These are phyloP conservation scores for Dicrurus megarhynchus DNA, from an alignment of 2,113 vertebrate species.

Conservation along the genomic window DNA sequence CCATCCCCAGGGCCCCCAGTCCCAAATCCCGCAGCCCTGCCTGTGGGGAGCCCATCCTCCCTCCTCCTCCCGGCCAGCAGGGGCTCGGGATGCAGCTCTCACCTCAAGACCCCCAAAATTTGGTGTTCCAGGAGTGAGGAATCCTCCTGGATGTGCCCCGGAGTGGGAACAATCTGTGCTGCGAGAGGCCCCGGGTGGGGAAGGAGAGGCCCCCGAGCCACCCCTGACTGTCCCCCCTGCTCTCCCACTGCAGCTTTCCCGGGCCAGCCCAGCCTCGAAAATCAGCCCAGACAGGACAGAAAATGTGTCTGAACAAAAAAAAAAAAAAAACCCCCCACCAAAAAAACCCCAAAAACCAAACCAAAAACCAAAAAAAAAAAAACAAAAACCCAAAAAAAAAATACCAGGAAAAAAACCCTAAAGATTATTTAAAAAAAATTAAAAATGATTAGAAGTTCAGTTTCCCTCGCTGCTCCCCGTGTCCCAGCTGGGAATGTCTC, in stretches of 20 bases:
- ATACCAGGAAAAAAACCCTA: neutral
- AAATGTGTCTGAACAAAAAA: neutral
- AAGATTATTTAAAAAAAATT: neutral
- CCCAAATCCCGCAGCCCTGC: neutral
- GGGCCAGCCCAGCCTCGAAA: neutral
- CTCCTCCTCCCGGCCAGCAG: neutral
- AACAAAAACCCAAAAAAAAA: too few relatives aligned
- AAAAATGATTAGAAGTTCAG: neutral
- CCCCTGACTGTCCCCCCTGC: slow-evolving; percentile 44
- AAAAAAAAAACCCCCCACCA: too few relatives aligned
- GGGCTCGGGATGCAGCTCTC: neutral
- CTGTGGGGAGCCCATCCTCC: neutral
- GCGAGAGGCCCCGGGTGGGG: neutral
- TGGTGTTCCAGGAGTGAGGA: neutral
- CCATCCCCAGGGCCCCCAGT: neutral
- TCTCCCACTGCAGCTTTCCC: slow-evolving; percentile 3
- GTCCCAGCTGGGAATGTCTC: neutral
- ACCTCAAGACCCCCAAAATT: neutral
- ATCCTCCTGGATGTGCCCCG: neutral
- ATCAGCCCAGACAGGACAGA: neutral
- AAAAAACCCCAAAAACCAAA: too few relatives aligned
- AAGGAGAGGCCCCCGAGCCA: slow-evolving; percentile 30
- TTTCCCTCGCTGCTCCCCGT: neutral
- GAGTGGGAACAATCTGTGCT: neutral
- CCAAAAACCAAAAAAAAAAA: neutral